These are phyloP conservation scores for Tinamus major DNA, from an alignment of 2,797 vertebrate genomes.

Conservation along the genomic window DNA sequence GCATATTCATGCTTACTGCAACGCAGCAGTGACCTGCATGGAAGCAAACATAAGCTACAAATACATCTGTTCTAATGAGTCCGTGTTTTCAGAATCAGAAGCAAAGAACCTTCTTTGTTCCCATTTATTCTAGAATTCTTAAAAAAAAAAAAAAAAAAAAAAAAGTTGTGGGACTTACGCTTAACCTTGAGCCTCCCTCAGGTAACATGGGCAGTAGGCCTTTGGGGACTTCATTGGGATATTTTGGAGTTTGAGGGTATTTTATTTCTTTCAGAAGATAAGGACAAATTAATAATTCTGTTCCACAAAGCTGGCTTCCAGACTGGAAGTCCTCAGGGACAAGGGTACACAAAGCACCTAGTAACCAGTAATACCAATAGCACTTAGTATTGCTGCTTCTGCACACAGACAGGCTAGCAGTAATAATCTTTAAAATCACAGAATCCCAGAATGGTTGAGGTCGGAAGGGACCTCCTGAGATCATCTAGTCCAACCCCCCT, in stretches of 20 bases:
- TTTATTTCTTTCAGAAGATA: neutral
- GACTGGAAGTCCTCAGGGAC: neutral
- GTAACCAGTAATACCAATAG: neutral
- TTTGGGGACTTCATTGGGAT: neutral
- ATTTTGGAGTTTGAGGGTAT: neutral
- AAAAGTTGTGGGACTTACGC: neutral
- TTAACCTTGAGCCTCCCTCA: neutral
- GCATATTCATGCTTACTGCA: neutral
- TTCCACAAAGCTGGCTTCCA: neutral
- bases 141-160: fast-evolving
- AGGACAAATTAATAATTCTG: neutral
- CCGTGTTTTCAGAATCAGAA: neutral
- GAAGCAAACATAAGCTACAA: neutral
- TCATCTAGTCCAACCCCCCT: no score
- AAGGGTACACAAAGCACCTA: neutral
- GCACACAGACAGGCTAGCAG: neutral
- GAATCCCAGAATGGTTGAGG: no score
- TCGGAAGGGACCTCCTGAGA: no score
- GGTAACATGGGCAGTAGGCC: neutral
- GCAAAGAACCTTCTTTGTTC: slow-evolving; percentile 12
- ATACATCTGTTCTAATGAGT: slow-evolving; percentile 1
- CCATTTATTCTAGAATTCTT: neutral
- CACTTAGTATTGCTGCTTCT: neutral
- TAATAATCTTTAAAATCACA: neutral
- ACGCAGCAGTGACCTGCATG: fast-evolving